Base-by-base conservation (phyloP, 1,140 invertebrate genomes). In the Bombus confusus region DNA sequence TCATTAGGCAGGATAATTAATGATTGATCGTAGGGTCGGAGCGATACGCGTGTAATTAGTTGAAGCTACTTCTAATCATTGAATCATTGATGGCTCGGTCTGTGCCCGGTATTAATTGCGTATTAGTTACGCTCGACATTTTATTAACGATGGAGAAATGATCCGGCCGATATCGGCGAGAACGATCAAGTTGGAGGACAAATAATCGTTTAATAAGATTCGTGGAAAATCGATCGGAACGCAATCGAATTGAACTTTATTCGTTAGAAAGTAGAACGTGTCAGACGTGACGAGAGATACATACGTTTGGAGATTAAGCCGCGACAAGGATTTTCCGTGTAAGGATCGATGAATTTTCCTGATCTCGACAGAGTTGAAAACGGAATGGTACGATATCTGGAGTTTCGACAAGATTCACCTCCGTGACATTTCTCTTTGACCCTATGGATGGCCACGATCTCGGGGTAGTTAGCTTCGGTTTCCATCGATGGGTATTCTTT, bases 1-100 rank as follows among this genome's bases (percentile, higher is more conserved):
- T 83, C 59, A 77, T 83, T 68, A 68, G 73, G 15, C 41, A 10
- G 73, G 31, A 57, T 71, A 83, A 83, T 83, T 78, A 78, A 83
- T 78, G 47, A 69, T 57, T 31, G 10, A 31, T 34, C n/a, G 31
- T 31, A 37, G 31, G 22, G 2, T 3, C n/a, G 28, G 9, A n/a
- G 25, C 74, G 4, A 28, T 3, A 15, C n/a, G 5, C 22, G 13
- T 28, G 41, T 81, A 75, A 83, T 75, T 82, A 82, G 72, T 66
- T 52, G 13, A 22, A 68, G 72, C 37, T 78, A 64, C 74, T 83
- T 77, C 74, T 83, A 69, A 83, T 83, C 62, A 66, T 41, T 57
- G 52, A 74, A 74, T 64, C 80, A 64, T 64, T 62, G 34, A 10
- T 22, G 34, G 62, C 1, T 43, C 18, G 39, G 9, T 25, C 34